Evolutionary conservation across 2,888 invertebrate species (phyloP), one percentile per base, ranked within the genome.

Genomic region (Drosophila merina): DNA sequence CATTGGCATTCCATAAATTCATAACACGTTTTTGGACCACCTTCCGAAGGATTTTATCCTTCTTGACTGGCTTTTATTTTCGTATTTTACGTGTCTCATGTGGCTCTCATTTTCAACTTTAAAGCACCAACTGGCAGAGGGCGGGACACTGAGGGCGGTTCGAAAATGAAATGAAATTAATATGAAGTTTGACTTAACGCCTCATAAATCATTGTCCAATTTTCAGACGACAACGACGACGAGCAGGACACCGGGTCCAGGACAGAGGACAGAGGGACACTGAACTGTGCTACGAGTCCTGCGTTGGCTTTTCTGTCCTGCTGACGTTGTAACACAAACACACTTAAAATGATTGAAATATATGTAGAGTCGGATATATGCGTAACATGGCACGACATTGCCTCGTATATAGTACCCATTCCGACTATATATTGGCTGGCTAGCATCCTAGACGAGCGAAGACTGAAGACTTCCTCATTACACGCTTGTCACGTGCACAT

Each of bases 401-500:
- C 84, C 52, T 52, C 57, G 47, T 60, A 71, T 56, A 62, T 64
- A 56, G 50, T 42, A 72, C 50, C 55, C 52, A 62, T 33, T 50
- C 42, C 48, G 60, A 63, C 77, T 55, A 55, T 75, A 60, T 82
- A 75, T 78, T 79, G 83, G 59, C 67, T 48, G 48, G 57, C 48
- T 57, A 54, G 20, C 57, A 14, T 48, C 45, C 56, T 52, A 63
- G 66, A 57, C 56, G 57, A 67, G 64, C 59, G 60, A 62, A 73
- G 68, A 77, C 66, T 57, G 84, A 75, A 86, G 78, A 76, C 85
- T 77, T 87, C 70, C 84, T 88, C 77, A 85, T 85, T 86, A 83
- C 84, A 85, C 88, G 84, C 88, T 88, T 86, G 88, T 85, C 88
- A 88, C 88, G 86, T 85, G 77, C 86, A 75, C 81, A 86, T 82